Evolutionary conservation across 1,140 invertebrate species (phyloP).

Genomic region (Drosophila malerkotliana): DNA sequence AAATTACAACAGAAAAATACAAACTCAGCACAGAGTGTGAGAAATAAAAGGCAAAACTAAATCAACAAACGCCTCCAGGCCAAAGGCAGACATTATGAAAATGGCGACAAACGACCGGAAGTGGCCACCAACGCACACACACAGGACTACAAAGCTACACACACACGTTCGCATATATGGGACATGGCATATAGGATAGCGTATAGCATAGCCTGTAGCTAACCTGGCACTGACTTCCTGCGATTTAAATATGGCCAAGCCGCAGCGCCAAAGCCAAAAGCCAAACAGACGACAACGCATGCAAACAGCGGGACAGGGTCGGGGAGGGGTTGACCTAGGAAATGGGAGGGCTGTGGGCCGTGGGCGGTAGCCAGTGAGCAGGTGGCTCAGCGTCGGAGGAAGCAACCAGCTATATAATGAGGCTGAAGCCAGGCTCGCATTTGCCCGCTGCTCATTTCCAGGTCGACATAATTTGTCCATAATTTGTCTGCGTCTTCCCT

Average conservation of each 20-base stretch:
- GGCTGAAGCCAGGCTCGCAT: conserved; percentile 56
- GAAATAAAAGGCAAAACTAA: conserved; percentile 51
- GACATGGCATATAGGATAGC: conserved; percentile 33
- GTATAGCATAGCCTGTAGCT: conserved; percentile 56
- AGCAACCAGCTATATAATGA: conserved; percentile 72
- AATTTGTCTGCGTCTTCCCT: conserved; percentile 74
- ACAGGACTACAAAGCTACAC: conserved; percentile 2
- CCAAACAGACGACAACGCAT: conserved; percentile 71
- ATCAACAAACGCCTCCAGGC: conserved; percentile 67
- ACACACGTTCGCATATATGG: not conserved
- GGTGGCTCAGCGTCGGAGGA: not conserved
- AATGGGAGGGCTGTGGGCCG: not conserved
- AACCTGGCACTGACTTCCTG: conserved; percentile 68
- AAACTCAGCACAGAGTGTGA: conserved; percentile 26
- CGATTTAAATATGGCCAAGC: conserved; percentile 73
- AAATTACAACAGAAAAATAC: conserved; percentile 61
- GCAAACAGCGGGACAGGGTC: conserved; percentile 35
- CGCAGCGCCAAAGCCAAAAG: conserved; percentile 62
- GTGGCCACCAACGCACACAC: conserved; percentile 50
- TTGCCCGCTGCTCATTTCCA: conserved; percentile 75
- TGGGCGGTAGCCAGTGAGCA: not conserved
- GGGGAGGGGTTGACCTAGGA: conserved; percentile 1
- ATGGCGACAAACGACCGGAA: conserved; percentile 79
- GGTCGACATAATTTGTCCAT: conserved; percentile 80
- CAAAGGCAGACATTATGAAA: conserved; percentile 70